phyloP scores from a whole-genome alignment of 2,113 vertebrate genomes.

The Triplophysa siluroides region DNA sequence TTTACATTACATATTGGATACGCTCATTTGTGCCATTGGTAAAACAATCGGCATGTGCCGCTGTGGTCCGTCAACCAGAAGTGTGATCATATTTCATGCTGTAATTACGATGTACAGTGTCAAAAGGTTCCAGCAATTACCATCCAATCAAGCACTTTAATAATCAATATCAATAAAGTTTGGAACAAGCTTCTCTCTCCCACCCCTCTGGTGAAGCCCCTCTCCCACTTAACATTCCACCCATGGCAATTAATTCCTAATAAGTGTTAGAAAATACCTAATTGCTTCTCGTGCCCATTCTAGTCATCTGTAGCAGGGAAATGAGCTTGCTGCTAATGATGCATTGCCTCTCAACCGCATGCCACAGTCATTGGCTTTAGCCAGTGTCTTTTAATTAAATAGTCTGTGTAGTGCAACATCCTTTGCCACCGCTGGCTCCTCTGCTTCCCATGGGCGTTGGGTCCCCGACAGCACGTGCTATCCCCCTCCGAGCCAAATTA shows the following conservation, averaged over 20 bases:
- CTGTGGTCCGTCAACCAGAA: conserved; percentile 4
- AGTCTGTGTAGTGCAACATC: conserved; percentile 41
- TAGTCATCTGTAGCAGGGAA: conserved; percentile 47
- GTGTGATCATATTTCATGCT: conserved; percentile 39
- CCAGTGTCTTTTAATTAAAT: conserved; percentile 63
- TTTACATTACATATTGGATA: conserved; percentile 12
- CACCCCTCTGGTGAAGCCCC: conserved; percentile 38
- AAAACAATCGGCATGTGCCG: conserved; percentile 6
- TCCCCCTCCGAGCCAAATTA: conserved; percentile 48
- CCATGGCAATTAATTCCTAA: conserved; percentile 66
- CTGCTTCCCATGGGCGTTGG: conserved; percentile 41
- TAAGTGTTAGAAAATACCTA: conserved; percentile 64
- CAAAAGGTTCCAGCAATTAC: conserved; percentile 48
- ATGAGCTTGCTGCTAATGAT: conserved; percentile 62
- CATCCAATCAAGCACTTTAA: conserved; percentile 49
- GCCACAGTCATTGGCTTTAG: conserved; percentile 40
- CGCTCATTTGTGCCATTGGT: conserved; percentile 11
- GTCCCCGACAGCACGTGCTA: conserved; percentile 41
- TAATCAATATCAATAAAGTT: conserved; percentile 60
- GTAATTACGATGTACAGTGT: conserved; percentile 41
- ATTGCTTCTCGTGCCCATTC: conserved; percentile 60
- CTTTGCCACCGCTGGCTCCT: conserved; percentile 45
- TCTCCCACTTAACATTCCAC: conserved; percentile 56
- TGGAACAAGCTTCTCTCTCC: conserved; percentile 21
- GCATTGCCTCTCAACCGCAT: conserved; percentile 45